Evolutionary conservation across 2,113 vertebrate species (phyloP), one percentile per base, ranked within the genome.

Genomic region (Mobula hypostoma): DNA sequence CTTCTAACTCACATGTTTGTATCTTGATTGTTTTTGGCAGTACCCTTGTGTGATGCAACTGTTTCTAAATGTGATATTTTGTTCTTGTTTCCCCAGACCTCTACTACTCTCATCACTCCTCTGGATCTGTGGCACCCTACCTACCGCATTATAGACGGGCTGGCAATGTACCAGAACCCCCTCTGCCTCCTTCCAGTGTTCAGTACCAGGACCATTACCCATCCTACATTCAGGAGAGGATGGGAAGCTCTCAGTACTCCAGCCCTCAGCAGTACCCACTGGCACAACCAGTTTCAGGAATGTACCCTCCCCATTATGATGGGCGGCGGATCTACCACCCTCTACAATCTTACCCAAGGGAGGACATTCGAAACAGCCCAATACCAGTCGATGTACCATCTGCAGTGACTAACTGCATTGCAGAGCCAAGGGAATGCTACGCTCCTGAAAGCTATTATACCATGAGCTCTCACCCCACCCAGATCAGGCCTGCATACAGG

Each of bases 121-220:
- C 97, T 0, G 97, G 96, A n/a, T 98, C 98, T 94, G 95, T 98
- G 94, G 96, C 94, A 3, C 32, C 90, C 70, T 93, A 93, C 40
- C 32, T 93, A 66, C 95, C 98, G 48, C 98, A 98, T 94, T 99
- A 98, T 27, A 96, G 97, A 3, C 96, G 97, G n/a, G 96, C 97
- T 1, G 95, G 97, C 93, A 95, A 96, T 96, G 98, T 99, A 56
- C 95, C 98, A 2, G 97, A 96, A 6, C 95, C 98, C 24, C 85
- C 85, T 17, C 63, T 90, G 85, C 61, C 61, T n/a, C 85, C 85
- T 90, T 90, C 85, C 29, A 36, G 61, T 19, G 61, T 90, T 15
- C 96, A 97, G 21, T 99, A 99, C 95, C 96, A 98, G 95, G 99
- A 99, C 94, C 97, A 97, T 94, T 99, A 99, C 90, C 87, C 97